These are phyloP conservation scores for Chaunax sp. DNA, from an alignment of 2,797 vertebrate genomes.

Conservation along the genomic window DNA sequence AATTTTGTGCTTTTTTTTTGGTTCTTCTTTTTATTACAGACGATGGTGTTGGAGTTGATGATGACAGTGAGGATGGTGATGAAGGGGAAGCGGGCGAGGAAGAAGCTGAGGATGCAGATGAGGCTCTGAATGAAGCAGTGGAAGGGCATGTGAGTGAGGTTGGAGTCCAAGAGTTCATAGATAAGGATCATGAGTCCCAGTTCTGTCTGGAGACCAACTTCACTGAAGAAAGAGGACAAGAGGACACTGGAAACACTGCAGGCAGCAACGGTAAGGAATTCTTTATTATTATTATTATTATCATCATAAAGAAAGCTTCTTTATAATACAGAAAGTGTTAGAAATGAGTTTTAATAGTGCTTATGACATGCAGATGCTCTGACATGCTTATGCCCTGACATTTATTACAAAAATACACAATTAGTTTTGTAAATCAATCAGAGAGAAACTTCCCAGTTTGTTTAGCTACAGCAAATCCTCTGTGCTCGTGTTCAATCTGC, in stretches of 20 bases:
- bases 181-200: slow-evolving; percentile 87
- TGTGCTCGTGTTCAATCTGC: too few relatives aligned
- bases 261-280: slow-evolving; percentile 54
- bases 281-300: too few relatives aligned
- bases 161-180: slow-evolving; percentile 85
- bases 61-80: slow-evolving; percentile 40
- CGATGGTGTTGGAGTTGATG: slow-evolving; percentile 36
- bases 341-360: too few relatives aligned
- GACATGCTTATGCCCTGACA: too few relatives aligned
- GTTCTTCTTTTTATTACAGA: too few relatives aligned
- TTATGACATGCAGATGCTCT: too few relatives aligned
- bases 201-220: slow-evolving; percentile 95
- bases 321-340: too few relatives aligned
- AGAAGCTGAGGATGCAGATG: slow-evolving; percentile 37
- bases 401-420: too few relatives aligned
- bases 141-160: slow-evolving; percentile 45
- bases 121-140: slow-evolving; percentile 28
- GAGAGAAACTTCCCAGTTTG: too few relatives aligned
- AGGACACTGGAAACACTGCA: slow-evolving; percentile 14
- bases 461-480: too few relatives aligned
- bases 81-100: slow-evolving; percentile 43
- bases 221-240: slow-evolving; percentile 71
- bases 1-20: background rate
- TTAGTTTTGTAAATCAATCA: too few relatives aligned
- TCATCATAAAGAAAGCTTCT: too few relatives aligned